Evolutionary conservation across 2,888 invertebrate genomes (phyloP), one percentile per base, ranked within the genome.

Genomic region (Pandemis cinnamomeana): DNA sequence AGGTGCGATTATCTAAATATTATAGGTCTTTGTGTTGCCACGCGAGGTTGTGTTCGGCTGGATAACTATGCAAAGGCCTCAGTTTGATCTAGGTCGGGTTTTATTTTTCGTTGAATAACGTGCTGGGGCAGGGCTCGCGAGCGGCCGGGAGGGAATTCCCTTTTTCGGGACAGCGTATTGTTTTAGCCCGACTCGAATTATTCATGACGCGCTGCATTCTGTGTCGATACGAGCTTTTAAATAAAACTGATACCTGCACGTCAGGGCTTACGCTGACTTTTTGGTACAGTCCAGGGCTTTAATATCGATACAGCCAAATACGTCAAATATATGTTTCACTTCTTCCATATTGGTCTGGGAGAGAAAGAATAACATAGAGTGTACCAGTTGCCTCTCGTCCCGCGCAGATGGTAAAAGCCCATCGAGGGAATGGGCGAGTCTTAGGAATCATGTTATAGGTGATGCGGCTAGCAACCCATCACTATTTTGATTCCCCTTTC

Each of bases 81-180:
- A 27, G 58, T 60, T 58, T 72, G 62, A 72, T 67, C 62, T 67
- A 67, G 72, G 72, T 63, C 63, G 46, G 63, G 55, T 72, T 72
- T 63, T 63, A 55, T 72, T 72, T 55, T 71, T 63, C 55, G 61
- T 63, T 68, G 68, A 72, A 68, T 72, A 58, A 72, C 68, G 72
- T 58, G 62, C 51, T 67, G 46, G 72, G 62, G 63, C 46, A n/a
- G 70, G 15, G 71, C 68, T 72, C 68, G 67, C 41, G 68, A 48
- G 63, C 55, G 53, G 51, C 51, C 72, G 10, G 15, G 58, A 58
- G 72, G 72, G 72, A 63, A 63, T 72, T 55, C 53, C 72, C 67
- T 62, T 72, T 67, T 67, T 55, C 53, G 46, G 53, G 46, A 68
- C 63, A 20, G 55, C 68, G 63, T 68, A 46, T 63, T 72, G 55